Percentiles rank a stretch among this genome's conserved stretches.
These are phyloP conservation scores for Callochromis pleurospilus DNA, from an alignment of 2,113 vertebrate species.

Conservation along the genomic window DNA sequence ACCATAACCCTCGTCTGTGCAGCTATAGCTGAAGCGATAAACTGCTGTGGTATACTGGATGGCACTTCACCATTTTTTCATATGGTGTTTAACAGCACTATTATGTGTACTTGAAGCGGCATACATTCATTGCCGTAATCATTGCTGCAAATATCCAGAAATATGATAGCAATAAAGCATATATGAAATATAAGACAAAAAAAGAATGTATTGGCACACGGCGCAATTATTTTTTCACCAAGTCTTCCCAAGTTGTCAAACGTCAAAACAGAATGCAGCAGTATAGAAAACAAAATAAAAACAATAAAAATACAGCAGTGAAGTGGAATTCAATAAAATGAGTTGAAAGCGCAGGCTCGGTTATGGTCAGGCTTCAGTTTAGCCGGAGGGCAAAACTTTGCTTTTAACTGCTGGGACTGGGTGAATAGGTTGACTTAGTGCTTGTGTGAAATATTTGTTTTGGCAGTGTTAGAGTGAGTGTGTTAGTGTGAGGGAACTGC, in stretches of 20 bases:
- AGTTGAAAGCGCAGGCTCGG: slow-evolving; percentile 37
- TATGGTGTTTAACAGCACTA: not conserved
- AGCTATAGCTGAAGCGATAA: not conserved
- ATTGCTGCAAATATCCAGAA: not conserved
- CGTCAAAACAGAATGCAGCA: not conserved
- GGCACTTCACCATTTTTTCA: not conserved
- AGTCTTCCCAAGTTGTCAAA: not conserved
- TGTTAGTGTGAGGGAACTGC: not conserved
- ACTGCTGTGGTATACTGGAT: not conserved
- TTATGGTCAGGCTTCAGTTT: slow-evolving; percentile 42
- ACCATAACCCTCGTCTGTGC: not conserved
- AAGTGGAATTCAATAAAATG: slow-evolving; percentile 50
- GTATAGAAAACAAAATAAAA: slow-evolving; percentile 23
- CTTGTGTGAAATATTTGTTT: slow-evolving; percentile 26
- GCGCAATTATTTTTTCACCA: not conserved
- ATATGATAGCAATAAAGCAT: not conserved
- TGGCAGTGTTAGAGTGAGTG: not conserved
- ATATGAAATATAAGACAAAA: not conserved
- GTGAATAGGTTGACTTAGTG: slow-evolving; percentile 43
- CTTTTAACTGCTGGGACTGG: slow-evolving; percentile 34
- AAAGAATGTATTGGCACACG: not conserved
- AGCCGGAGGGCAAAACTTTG: slow-evolving; percentile 39
- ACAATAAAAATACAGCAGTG: slow-evolving; percentile 27
- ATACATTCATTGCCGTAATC: not conserved
- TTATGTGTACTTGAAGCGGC: not conserved